Conservation (phyloP, 1,140 invertebrate species). For the Orius laevigatus region DNA sequence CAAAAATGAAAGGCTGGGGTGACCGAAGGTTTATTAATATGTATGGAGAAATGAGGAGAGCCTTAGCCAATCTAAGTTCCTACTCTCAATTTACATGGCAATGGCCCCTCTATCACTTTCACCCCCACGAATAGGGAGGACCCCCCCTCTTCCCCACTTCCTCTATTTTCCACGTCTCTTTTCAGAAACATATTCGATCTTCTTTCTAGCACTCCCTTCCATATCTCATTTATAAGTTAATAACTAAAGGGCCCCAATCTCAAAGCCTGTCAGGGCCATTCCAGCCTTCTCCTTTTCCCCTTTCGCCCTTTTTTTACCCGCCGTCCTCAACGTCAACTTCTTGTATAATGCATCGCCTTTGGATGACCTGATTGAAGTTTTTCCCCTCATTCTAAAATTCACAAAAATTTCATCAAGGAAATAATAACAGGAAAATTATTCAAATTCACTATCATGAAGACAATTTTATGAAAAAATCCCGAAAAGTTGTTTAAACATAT, state of each 20-base stretch:
- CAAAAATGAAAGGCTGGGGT: too few species aligned
- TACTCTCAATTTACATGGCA: too few species aligned
- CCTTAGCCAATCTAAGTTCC: too few species aligned
- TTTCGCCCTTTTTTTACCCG: conserved; percentile 1
- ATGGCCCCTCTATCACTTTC: background rate
- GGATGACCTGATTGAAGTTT: background rate
- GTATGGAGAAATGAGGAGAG: too few species aligned
- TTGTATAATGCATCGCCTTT: background rate
- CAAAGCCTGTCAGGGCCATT: background rate
- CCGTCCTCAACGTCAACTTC: background rate
- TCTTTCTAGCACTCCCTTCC: background rate
- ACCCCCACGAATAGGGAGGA: background rate
- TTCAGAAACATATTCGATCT: conserved; percentile 1
- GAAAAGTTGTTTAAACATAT: too few species aligned
- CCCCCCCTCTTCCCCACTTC: background rate
- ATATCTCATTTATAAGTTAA: conserved; percentile 9
- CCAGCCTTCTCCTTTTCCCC: background rate
- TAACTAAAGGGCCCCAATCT: background rate
- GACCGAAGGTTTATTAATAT: too few species aligned
- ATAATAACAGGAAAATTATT: too few species aligned
- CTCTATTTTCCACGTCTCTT: background rate
- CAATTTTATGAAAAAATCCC: too few species aligned
- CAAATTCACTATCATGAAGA: too few species aligned
- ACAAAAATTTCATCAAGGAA: too few species aligned
- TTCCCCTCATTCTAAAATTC: too few species aligned